Evolutionary conservation across 2,888 invertebrate genomes (phyloP).

Genomic region (Scaptomyza cyrtandrae): DNA sequence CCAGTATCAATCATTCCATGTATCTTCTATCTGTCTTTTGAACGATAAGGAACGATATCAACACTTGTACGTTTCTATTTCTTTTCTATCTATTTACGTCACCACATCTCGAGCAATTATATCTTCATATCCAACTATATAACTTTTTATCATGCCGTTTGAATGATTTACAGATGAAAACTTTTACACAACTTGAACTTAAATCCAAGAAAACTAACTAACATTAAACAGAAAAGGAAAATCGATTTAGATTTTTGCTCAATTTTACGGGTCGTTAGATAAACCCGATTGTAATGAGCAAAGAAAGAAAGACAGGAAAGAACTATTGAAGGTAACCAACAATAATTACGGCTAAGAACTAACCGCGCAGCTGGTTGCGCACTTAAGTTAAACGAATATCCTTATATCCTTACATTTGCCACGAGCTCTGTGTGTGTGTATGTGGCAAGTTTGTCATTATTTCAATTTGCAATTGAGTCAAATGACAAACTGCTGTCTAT

Average conservation of each 20-base stretch:
- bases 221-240: background rate
- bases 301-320: too few species aligned
- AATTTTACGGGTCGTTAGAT: background rate
- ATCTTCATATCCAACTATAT: background rate
- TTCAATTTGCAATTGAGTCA: conserved; percentile 63
- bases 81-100: background rate
- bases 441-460: conserved; percentile 49
- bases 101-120: too few species aligned
- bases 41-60: too few species aligned
- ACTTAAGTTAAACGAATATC: conserved; percentile 34
- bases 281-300: background rate
- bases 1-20: too few species aligned
- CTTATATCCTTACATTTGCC: conserved; percentile 17
- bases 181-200: background rate
- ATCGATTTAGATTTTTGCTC: background rate
- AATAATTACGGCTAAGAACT: too few species aligned
- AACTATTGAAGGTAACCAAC: background rate
- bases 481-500: conserved; percentile 67
- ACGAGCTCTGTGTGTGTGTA: conserved; percentile 8
- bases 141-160: background rate
- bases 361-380: background rate
- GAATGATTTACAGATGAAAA: background rate
- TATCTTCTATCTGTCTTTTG: too few species aligned
- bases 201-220: background rate
- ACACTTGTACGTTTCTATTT: background rate